These are phyloP conservation scores for Thalassarche chlororhynchos DNA, from an alignment of 2,113 vertebrate species.

Conservation along the genomic window DNA sequence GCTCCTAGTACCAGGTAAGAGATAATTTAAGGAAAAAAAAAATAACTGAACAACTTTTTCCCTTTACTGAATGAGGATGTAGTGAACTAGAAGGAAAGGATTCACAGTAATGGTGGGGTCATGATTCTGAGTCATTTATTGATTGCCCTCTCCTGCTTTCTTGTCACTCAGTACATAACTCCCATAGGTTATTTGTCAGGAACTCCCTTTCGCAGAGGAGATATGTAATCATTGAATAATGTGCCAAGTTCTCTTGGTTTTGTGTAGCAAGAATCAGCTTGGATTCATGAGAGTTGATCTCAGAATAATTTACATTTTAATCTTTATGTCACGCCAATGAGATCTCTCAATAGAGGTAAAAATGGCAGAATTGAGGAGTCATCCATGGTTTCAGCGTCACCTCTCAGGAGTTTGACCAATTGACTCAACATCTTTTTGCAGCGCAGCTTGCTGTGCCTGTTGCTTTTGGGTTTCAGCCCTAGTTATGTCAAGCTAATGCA, in stretches of 20 bases:
- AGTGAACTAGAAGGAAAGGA: neutral
- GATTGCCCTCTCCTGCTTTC: neutral
- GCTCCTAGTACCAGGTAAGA: neutral
- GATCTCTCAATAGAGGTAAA: neutral
- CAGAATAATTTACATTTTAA: neutral
- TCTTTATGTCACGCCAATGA: neutral
- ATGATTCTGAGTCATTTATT: neutral
- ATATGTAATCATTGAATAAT: neutral
- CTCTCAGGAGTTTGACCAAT: neutral
- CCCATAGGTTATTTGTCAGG: neutral
- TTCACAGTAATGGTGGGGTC: neutral
- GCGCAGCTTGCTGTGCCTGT: neutral
- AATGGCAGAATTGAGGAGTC: neutral
- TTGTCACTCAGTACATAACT: neutral
- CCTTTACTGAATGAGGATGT: neutral
- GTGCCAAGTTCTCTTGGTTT: neutral
- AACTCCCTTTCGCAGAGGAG: neutral
- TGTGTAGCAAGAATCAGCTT: neutral
- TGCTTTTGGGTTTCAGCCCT: neutral
- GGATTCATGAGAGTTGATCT: neutral
- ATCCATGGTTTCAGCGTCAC: neutral
- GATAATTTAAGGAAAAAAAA: neutral
- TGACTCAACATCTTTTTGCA: neutral
- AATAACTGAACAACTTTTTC: neutral
- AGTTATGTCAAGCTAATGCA: neutral